phyloP scores from a whole-genome alignment of 2,113 vertebrate species.

The Desmodus rotundus region DNA sequence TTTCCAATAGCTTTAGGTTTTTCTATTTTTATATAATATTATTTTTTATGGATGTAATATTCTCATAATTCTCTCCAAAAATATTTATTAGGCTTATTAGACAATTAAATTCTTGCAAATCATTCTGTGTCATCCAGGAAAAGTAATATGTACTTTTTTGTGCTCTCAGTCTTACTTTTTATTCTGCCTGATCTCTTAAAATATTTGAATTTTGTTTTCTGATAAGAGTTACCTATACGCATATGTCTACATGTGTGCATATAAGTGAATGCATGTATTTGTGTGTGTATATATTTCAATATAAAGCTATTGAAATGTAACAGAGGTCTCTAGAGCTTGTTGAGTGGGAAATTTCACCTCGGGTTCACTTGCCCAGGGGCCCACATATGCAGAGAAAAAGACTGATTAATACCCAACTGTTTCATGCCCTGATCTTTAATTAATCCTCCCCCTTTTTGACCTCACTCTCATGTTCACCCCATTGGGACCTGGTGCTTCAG shows the following conservation, averaged over 20 bases:
- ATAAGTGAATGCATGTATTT: not conserved
- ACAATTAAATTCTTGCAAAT: not conserved
- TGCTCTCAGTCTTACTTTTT: not conserved
- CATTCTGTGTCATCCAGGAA: not conserved
- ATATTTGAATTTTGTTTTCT: not conserved
- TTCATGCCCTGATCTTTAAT: not conserved
- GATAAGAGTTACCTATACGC: not conserved
- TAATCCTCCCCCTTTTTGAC: not conserved
- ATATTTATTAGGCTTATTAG: not conserved
- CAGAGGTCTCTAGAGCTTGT: not conserved
- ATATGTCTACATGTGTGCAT: not conserved
- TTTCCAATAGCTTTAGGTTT: not conserved
- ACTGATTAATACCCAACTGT: not conserved
- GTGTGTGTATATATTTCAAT: not conserved
- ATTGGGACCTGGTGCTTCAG: not conserved
- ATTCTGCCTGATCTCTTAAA: not conserved
- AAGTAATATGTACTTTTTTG: not conserved
- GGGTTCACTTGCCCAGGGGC: not conserved
- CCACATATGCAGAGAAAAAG: not conserved
- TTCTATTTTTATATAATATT: not conserved
- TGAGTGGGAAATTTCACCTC: not conserved
- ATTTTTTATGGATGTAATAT: not conserved
- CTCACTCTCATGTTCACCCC: accelerated
- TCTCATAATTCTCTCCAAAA: not conserved
- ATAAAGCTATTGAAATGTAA: not conserved